phyloP scores from a whole-genome alignment of 1,140 invertebrate species.

The Mya arenaria region DNA sequence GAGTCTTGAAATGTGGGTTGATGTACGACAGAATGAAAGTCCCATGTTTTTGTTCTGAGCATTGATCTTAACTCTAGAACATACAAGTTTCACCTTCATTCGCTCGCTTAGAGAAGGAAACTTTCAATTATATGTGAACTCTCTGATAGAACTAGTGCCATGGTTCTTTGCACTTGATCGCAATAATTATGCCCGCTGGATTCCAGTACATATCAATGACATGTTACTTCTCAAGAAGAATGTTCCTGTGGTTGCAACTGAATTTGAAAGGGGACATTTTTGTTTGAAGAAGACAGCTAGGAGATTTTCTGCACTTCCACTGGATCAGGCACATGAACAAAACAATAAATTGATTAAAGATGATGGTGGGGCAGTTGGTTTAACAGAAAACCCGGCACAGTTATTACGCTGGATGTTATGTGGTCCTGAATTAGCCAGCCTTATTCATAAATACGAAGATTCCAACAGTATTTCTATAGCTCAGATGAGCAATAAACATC shows the following conservation, averaged over 20 bases:
- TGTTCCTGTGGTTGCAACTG: constrained; percentile 37
- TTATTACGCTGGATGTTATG: constrained; percentile 59
- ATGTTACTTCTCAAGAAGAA: not conserved
- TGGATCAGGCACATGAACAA: constrained; percentile 71
- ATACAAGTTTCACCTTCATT: constrained; percentile 5
- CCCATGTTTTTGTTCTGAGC: not conserved
- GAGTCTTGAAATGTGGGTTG: not conserved
- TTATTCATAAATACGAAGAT: constrained; percentile 61
- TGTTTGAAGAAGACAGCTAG: not conserved
- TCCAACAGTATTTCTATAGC: not conserved
- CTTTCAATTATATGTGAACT: not conserved
- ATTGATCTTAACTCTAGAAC: not conserved
- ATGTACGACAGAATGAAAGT: not conserved
- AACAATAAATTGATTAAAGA: constrained; percentile 62
- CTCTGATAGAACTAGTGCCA: constrained; percentile 10
- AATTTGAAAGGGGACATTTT: constrained; percentile 62
- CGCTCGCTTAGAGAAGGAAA: constrained; percentile 7
- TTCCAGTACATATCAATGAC: constrained; percentile 53
- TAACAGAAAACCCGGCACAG: constrained; percentile 59
- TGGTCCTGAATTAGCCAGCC: constrained; percentile 57
- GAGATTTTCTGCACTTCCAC: constrained; percentile 53
- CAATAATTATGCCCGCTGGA: constrained; percentile 43
- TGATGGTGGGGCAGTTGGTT: constrained; percentile 62
- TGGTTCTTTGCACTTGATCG: constrained; percentile 43
- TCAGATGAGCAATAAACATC: not conserved